Percentiles rank a stretch among this genome's conserved stretches.
Evolutionary conservation across 2,113 vertebrate species (phyloP).

Genomic region (Mus spicilegus): DNA sequence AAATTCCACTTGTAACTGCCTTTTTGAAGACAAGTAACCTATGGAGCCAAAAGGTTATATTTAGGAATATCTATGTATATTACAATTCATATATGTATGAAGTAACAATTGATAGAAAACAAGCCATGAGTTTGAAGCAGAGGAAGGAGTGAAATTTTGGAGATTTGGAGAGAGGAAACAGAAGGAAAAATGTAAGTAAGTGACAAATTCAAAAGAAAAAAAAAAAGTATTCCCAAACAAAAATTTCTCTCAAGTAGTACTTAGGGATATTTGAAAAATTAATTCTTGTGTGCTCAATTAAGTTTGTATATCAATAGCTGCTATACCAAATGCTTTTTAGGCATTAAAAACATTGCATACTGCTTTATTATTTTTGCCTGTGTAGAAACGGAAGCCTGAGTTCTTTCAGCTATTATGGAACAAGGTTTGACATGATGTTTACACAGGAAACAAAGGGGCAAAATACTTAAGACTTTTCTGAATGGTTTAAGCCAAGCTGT

Average conservation of each 20-base stretch:
- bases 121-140: background rate
- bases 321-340: background rate
- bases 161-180: background rate
- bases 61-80: background rate
- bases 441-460: conserved; percentile 54
- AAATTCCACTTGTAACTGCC: background rate
- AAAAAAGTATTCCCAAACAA: background rate
- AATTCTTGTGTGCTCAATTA: background rate
- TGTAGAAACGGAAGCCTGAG: background rate
- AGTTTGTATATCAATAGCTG: conserved; percentile 15
- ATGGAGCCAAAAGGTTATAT: background rate
- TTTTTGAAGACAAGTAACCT: background rate
- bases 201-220: background rate
- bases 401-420: background rate
- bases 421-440: conserved; percentile 68
- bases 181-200: background rate
- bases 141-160: background rate
- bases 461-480: conserved; percentile 50
- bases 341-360: background rate
- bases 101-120: background rate
- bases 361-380: background rate
- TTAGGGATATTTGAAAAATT: background rate
- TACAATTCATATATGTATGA: background rate
- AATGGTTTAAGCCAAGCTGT: conserved; percentile 72
- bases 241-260: background rate